Evolutionary conservation across 2,113 vertebrate genomes (phyloP), one percentile per base, ranked within the genome.

Genomic region (Saiga tatarica): DNA sequence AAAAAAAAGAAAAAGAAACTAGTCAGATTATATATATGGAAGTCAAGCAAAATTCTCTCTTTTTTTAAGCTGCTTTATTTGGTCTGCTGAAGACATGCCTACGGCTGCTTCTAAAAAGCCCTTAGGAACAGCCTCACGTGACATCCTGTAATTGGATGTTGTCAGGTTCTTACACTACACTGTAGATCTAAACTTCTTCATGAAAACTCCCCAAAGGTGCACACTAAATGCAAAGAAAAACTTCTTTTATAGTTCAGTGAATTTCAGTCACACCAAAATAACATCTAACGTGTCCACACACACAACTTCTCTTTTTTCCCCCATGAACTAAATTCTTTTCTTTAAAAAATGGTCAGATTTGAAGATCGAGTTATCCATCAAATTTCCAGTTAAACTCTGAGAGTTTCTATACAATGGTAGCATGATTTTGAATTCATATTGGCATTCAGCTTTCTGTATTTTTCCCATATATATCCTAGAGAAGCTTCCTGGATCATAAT

Each of bases 381-480:
- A 33, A 50, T 90, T 96, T 94, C 60, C 94, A 59, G 57, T 94
- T 93, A 55, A 88, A 89, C 36, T 39, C 42, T n/a, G n/a, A 89
- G 25, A 89, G 17, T 67, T 50, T 85, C 57, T 84, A 25, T 7
- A 92, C 39, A 91, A 50, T 2, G 1, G n/a, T 42, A 91, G 91
- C 52, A 93, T 30, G 87, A 88, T 97, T 98, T 95, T 79, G 95
- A 97, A 85, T 95, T 92, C n/a, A 88, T 28, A 64, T 76, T 55
- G 33, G n/a, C 36, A 94, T 97, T 95, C 78, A 78, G 36, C 82
- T 90, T 98, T 95, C 96, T 96, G 60, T 88, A 78, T 62, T 84
- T 84, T 97, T 94, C 64, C 91, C 91, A 42, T 88, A 47, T 53
- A 89, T 79, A 92, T 97, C 79, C 86, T 96, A 95, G 1, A 0